Conservation (phyloP, 2,888 invertebrate genomes). For the Philereme vetulata region DNA sequence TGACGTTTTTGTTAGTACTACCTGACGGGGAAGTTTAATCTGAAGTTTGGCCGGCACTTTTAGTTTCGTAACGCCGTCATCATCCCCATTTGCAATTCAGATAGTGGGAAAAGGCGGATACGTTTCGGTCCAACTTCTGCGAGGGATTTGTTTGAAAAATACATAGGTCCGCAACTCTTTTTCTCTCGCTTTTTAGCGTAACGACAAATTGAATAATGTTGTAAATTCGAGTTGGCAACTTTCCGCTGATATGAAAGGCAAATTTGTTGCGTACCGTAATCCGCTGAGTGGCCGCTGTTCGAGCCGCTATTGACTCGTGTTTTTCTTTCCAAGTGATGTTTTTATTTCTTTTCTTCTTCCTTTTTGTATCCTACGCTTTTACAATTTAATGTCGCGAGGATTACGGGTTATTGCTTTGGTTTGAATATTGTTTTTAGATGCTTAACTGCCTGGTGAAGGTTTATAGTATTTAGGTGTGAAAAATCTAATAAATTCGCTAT, state of each 20-base stretch:
- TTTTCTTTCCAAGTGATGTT: conserved; percentile 31
- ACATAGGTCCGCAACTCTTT: conserved; percentile 65
- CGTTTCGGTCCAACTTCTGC: conserved; percentile 68
- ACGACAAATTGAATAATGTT: conserved; percentile 74
- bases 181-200: conserved; percentile 63
- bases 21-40: conserved; percentile 79
- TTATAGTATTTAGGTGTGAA: too few species aligned
- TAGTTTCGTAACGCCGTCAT: conserved; percentile 81
- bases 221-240: conserved; percentile 50
- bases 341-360: conserved; percentile 27
- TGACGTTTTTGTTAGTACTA: conserved; percentile 82
- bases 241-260: conserved; percentile 38
- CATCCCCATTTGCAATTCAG: conserved; percentile 81
- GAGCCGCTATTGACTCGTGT: conserved; percentile 29
- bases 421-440: background rate
- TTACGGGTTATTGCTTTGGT: conserved; percentile 11
- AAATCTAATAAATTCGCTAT: too few species aligned
- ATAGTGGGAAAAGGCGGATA: conserved; percentile 73
- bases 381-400: conserved; percentile 5
- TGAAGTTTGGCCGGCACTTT: conserved; percentile 82
- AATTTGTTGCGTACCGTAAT: conserved; percentile 38
- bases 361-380: conserved; percentile 22
- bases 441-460: background rate
- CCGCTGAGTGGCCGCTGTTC: conserved; percentile 29
- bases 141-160: conserved; percentile 75